phyloP scores from a whole-genome alignment of 2,113 vertebrate genomes.

The Hydrolagus affinis region DNA sequence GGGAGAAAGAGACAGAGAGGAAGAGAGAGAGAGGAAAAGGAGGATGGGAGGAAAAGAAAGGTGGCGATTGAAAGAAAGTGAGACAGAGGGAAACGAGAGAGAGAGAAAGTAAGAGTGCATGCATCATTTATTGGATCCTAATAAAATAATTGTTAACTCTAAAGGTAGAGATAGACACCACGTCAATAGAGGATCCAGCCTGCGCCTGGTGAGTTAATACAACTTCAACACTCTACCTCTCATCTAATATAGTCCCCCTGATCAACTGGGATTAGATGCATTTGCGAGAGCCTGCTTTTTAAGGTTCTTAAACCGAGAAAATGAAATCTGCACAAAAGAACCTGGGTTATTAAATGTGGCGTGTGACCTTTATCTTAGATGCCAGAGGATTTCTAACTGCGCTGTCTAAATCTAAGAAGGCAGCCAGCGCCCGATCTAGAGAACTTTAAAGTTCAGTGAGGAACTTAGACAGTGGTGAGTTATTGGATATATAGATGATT shows the following conservation, averaged over 20 bases:
- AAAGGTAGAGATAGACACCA: background rate
- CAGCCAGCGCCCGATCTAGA: too few relatives aligned
- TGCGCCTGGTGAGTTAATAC: background rate
- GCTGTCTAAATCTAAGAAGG: background rate
- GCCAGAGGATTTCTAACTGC: too few relatives aligned
- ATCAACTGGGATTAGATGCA: slow-evolving; percentile 8
- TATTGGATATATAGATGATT: too few relatives aligned
- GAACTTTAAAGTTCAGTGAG: too few relatives aligned
- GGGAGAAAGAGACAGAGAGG: too few relatives aligned
- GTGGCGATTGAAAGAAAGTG: too few relatives aligned
- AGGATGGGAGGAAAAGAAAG: too few relatives aligned
- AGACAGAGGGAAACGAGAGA: too few relatives aligned
- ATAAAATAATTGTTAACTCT: background rate
- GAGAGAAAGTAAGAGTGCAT: background rate
- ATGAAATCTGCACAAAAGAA: background rate
- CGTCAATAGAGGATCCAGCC: background rate
- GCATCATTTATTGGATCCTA: background rate
- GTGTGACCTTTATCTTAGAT: slow-evolving; percentile 3
- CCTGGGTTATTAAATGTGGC: background rate
- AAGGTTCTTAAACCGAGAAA: background rate
- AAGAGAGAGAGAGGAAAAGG: too few relatives aligned
- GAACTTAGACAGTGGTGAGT: too few relatives aligned
- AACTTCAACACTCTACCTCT: background rate
- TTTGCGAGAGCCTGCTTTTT: background rate
- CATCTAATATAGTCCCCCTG: background rate